Percentiles rank a stretch among this genome's conserved stretches.
Conservation (phyloP, 2,113 vertebrate genomes). For the Nymphicus hollandicus region DNA sequence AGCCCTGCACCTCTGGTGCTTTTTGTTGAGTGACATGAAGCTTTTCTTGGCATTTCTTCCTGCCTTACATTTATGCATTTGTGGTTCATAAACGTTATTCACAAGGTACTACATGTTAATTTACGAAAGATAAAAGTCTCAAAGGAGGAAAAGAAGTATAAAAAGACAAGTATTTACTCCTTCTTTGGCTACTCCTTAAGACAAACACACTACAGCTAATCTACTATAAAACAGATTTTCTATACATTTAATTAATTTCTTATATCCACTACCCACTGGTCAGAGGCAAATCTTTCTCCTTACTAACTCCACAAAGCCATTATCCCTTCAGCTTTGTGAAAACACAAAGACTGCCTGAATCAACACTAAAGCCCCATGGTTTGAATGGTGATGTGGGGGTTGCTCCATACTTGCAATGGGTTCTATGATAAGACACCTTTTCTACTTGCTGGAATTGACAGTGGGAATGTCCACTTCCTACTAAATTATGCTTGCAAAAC, state of each 20-base stretch:
- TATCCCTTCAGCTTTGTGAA: not conserved
- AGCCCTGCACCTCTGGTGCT: not conserved
- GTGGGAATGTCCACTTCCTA: not conserved
- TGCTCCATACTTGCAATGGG: not conserved
- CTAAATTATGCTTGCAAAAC: not conserved
- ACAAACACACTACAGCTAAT: not conserved
- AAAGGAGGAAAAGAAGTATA: not conserved
- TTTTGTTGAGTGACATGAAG: not conserved
- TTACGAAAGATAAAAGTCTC: not conserved
- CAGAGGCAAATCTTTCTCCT: not conserved
- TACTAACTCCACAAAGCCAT: not conserved
- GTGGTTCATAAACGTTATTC: not conserved
- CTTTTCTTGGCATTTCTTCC: not conserved
- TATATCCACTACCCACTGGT: not conserved
- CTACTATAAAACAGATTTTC: not conserved
- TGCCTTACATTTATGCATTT: not conserved
- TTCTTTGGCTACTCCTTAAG: not conserved
- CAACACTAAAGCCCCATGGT: not conserved
- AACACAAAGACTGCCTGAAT: not conserved
- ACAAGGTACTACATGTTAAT: not conserved
- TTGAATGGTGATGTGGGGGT: not conserved
- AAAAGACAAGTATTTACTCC: not conserved
- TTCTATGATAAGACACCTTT: not conserved
- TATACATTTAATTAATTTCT: not conserved
- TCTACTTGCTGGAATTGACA: not conserved